These are phyloP conservation scores for Zapornia atra DNA, from an alignment of 2,113 vertebrate genomes.

Conservation along the genomic window DNA sequence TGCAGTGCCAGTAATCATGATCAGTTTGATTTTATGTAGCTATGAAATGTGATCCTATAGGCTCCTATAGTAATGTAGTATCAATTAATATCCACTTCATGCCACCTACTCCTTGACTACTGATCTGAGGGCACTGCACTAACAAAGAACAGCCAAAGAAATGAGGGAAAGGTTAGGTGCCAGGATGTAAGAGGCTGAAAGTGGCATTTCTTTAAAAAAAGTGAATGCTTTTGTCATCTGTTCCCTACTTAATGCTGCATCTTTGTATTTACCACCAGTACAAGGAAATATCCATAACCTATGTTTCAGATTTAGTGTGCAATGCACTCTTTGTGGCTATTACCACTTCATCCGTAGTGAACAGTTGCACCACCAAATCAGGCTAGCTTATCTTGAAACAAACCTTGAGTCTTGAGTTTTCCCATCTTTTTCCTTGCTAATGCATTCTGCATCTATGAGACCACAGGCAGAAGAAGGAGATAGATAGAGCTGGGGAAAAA, in stretches of 20 bases:
- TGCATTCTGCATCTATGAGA: not conserved
- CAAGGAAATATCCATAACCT: not conserved
- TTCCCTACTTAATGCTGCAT: not conserved
- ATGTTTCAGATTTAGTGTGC: not conserved
- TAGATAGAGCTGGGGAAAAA: not conserved
- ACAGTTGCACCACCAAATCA: not conserved
- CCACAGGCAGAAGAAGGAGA: not conserved
- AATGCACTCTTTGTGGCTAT: not conserved
- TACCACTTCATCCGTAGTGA: not conserved
- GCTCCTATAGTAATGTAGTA: not conserved
- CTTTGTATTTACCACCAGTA: not conserved
- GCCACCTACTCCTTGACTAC: not conserved
- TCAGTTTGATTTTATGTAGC: not conserved
- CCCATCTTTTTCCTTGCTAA: not conserved
- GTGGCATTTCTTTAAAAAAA: not conserved
- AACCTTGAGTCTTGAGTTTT: not conserved
- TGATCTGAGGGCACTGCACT: not conserved
- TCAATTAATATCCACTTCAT: not conserved
- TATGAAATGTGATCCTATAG: not conserved
- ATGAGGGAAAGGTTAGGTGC: not conserved
- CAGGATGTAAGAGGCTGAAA: not conserved
- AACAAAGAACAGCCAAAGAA: not conserved
- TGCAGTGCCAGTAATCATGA: not conserved
- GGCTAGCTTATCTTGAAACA: not conserved
- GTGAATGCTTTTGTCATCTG: accelerated